These are phyloP conservation scores for Lissocephala sabroskyi DNA, from an alignment of 2,888 invertebrate genomes.

Conservation along the genomic window DNA sequence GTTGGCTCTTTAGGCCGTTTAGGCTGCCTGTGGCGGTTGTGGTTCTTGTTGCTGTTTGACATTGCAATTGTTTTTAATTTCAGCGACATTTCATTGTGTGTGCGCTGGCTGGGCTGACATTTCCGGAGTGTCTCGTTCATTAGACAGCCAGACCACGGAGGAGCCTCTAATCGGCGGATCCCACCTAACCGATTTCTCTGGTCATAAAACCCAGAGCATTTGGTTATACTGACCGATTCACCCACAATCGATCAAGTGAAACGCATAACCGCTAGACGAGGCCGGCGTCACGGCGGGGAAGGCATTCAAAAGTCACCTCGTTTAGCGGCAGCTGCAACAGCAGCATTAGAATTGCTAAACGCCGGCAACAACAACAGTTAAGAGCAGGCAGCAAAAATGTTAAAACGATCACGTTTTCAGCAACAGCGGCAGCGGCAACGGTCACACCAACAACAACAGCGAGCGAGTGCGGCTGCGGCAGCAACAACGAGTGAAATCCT, in stretches of 20 bases:
- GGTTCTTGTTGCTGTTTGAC: slow-evolving; percentile 30
- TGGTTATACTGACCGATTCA: slow-evolving; percentile 19
- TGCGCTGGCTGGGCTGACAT: slow-evolving; percentile 36
- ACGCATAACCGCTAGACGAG: slow-evolving; percentile 29
- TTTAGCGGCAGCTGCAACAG: slow-evolving; percentile 25
- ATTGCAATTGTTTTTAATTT: slow-evolving; percentile 46
- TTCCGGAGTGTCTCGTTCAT: slow-evolving; percentile 31
- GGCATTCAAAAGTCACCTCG: too few relatives aligned
- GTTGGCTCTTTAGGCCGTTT: too few relatives aligned
- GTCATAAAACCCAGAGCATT: not conserved
- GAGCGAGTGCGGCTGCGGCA: slow-evolving; percentile 1
- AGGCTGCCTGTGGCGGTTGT: slow-evolving; percentile 11
- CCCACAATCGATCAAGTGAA: slow-evolving; percentile 54
- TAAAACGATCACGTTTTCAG: slow-evolving; percentile 70
- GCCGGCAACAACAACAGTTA: slow-evolving; percentile 23
- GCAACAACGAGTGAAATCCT: not conserved
- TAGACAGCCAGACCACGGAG: not conserved
- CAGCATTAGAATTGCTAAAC: slow-evolving; percentile 65
- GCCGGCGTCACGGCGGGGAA: slow-evolving; percentile 39
- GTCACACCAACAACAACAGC: slow-evolving; percentile 18
- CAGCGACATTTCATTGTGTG: slow-evolving; percentile 40
- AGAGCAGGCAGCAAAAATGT: slow-evolving; percentile 55
- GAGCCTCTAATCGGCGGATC: too few relatives aligned
- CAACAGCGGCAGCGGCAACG: too few relatives aligned
- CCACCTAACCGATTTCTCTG: not conserved